These are phyloP conservation scores for Chrysaora quinquecirrha DNA, from an alignment of 30 jellyfish, hydroid and myxozoan species.

Conservation along the genomic window DNA sequence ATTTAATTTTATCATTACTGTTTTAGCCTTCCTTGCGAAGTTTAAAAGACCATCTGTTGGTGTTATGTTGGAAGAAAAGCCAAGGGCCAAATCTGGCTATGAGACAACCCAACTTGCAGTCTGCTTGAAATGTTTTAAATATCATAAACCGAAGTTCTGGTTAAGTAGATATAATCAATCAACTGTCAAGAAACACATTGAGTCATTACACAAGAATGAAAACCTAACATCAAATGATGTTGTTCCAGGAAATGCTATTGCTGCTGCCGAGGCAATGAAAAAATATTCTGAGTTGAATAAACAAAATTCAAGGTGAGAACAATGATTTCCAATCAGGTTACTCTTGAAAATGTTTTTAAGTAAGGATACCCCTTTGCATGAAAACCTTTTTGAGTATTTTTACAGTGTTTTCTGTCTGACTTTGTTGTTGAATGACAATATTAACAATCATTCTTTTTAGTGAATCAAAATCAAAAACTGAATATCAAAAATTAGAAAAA, in stretches of 20 bases:
- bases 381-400: too few relatives aligned
- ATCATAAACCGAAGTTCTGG: constrained; percentile 34
- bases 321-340: too few relatives aligned
- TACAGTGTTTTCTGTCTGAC: too few relatives aligned
- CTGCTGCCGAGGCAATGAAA: constrained; percentile 20
- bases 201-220: neutral
- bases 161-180: constrained; percentile 33
- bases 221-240: neutral
- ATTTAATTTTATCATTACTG: too few relatives aligned
- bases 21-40: constrained; percentile 26
- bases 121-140: constrained; percentile 24
- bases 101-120: constrained; percentile 29
- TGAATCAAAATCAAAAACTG: too few relatives aligned
- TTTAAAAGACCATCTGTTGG: constrained; percentile 23
- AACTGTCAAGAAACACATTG: constrained; percentile 18
- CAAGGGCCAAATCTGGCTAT: constrained; percentile 25
- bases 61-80: constrained; percentile 13
- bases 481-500: too few relatives aligned
- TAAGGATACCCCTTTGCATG: too few relatives aligned
- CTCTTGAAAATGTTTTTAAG: too few relatives aligned
- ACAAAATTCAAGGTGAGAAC: too few relatives aligned
- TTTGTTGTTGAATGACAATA: too few relatives aligned
- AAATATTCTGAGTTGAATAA: too few relatives aligned
- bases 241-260: constrained; percentile 24
- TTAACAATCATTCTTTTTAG: too few relatives aligned